Conservation (phyloP, 2,113 vertebrate genomes). For the Colistium nudipinnis region DNA sequence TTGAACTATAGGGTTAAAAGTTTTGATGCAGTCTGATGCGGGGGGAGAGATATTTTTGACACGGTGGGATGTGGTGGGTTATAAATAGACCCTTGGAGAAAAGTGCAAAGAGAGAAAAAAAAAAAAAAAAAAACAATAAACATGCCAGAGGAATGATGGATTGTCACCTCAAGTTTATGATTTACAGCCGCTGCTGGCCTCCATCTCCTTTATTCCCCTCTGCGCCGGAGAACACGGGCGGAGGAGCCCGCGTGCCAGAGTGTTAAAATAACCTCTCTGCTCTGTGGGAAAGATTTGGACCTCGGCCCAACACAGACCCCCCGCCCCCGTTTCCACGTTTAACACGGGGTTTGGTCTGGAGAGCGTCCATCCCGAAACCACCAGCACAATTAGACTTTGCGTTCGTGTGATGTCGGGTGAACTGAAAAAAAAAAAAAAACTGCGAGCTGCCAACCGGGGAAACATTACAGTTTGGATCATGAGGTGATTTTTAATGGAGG, state of each 20-base stretch:
- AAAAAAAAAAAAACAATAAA: constrained; percentile 76
- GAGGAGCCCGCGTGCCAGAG: constrained; percentile 64
- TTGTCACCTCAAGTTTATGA: constrained; percentile 70
- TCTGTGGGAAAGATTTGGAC: constrained; percentile 58
- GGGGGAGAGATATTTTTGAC: constrained; percentile 46
- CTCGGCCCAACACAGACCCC: constrained; percentile 20
- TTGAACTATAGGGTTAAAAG: constrained; percentile 32
- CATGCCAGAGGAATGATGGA: constrained; percentile 69
- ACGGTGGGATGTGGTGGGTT: constrained; percentile 59
- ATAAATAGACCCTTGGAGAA: constrained; percentile 65
- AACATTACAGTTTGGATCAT: constrained; percentile 34
- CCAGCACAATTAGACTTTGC: constrained; percentile 37
- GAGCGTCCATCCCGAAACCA: constrained; percentile 27
- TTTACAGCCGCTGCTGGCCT: constrained; percentile 76
- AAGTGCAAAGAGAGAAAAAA: constrained; percentile 63
- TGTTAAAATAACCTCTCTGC: constrained; percentile 67
- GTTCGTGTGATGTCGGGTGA: constrained; percentile 41
- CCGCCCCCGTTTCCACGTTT: constrained; percentile 41
- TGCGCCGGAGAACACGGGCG: constrained; percentile 40
- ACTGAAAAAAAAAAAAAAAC: too few species aligned
- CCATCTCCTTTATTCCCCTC: constrained; percentile 51
- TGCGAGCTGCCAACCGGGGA: constrained; percentile 29
- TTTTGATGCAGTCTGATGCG: constrained; percentile 24
- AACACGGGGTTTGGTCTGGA: constrained; percentile 55
- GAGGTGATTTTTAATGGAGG: constrained; percentile 35